A percentile compares a stretch with the other conserved stretches of the same genome.
These are phyloP conservation scores for Papilio aristodemus DNA, from an alignment of 1,140 invertebrate genomes.

Conservation along the genomic window DNA sequence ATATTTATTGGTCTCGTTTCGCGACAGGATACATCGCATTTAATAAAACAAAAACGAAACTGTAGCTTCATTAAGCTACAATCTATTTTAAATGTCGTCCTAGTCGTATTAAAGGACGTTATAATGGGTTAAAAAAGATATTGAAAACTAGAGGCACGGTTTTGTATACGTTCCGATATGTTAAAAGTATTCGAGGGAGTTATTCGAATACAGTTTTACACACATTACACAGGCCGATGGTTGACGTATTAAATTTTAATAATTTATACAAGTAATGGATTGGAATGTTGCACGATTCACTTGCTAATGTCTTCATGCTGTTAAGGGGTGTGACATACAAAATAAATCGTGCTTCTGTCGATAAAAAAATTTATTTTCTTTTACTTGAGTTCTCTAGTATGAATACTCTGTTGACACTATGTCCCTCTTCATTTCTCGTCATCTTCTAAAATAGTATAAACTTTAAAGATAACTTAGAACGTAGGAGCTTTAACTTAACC, in stretches of 20 bases:
- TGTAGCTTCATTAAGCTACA: conserved; percentile 27
- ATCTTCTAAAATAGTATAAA: too few species aligned
- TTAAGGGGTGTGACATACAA: not conserved
- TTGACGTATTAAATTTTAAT: conserved; percentile 58
- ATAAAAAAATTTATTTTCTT: too few species aligned
- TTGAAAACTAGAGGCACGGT: conserved; percentile 47
- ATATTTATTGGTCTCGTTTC: conserved; percentile 17
- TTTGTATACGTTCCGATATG: conserved; percentile 27
- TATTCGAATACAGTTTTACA: conserved; percentile 65
- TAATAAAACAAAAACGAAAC: conserved; percentile 19
- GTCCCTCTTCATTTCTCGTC: too few species aligned
- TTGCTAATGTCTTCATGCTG: conserved; percentile 19
- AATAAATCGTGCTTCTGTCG: not conserved
- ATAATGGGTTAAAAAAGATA: conserved; percentile 60
- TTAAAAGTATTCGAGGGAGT: conserved; percentile 46
- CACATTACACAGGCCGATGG: conserved; percentile 39
- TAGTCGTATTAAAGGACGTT: conserved; percentile 50
- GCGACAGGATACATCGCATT: conserved; percentile 14
- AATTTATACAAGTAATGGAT: conserved; percentile 47
- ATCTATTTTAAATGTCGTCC: conserved; percentile 35
- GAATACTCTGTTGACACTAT: too few species aligned
- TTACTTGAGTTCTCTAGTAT: too few species aligned
- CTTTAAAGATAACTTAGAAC: too few species aligned
- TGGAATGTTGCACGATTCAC: conserved; percentile 36
- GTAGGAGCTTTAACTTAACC: too few species aligned